phyloP scores from a whole-genome alignment of 2,797 vertebrate species.

The Lacerta viridis region DNA sequence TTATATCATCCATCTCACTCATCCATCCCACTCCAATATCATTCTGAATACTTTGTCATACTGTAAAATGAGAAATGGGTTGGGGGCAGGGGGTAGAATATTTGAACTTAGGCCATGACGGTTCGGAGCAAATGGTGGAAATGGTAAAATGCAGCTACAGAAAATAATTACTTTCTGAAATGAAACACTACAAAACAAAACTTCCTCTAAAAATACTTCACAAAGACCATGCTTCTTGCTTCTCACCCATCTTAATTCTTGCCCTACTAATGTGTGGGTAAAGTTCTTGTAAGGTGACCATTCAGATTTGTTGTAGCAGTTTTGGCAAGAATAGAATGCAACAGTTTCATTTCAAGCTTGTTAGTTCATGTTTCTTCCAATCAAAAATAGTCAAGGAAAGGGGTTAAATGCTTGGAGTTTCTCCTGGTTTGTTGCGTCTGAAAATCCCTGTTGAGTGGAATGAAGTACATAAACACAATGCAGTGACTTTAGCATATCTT shows the following conservation, averaged over 20 bases:
- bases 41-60: conserved; percentile 44
- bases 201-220: conserved; percentile 5
- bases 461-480: conserved; percentile 50
- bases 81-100: conserved; percentile 14
- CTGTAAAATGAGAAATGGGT: conserved; percentile 12
- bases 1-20: conserved; percentile 49
- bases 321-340: conserved; percentile 43
- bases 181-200: not conserved
- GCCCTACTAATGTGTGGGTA: conserved; percentile 53
- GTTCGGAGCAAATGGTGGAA: conserved; percentile 41
- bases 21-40: conserved; percentile 44
- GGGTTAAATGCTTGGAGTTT: conserved; percentile 43
- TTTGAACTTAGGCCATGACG: conserved; percentile 23
- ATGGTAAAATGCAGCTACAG: not conserved
- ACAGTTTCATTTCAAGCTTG: conserved; percentile 48
- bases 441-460: conserved; percentile 49
- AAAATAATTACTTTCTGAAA: conserved; percentile 33
- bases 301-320: conserved; percentile 39
- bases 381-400: conserved; percentile 51
- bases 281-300: conserved; percentile 36
- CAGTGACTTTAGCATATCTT: conserved; percentile 60
- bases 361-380: conserved; percentile 61
- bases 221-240: not conserved
- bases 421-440: conserved; percentile 55
- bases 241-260: conserved; percentile 45